Percentiles rank a stretch among this genome's conserved stretches.
Conservation (phyloP, 2,113 vertebrate genomes). For the Polypterus bichir region DNA sequence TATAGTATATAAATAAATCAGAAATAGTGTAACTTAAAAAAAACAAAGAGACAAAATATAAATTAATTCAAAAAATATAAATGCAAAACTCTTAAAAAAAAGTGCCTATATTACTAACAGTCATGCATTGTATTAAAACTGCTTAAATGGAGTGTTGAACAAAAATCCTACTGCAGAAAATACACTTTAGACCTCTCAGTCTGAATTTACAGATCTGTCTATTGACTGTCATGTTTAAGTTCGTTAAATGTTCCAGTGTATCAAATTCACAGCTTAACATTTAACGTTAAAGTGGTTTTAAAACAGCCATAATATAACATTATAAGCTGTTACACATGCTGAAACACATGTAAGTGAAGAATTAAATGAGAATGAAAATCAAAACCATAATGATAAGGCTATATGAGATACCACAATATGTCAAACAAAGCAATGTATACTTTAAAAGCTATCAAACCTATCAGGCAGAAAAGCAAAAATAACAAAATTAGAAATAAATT, state of each 20-base stretch:
- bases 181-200: background rate
- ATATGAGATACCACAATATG: background rate
- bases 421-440: slow-evolving; percentile 10
- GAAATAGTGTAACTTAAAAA: too few relatives aligned
- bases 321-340: background rate
- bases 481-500: slow-evolving; percentile 65
- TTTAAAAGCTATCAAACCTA: slow-evolving; percentile 33
- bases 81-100: background rate
- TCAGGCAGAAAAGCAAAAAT: slow-evolving; percentile 40
- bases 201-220: background rate
- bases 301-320: slow-evolving; percentile 3
- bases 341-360: background rate
- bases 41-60: too few relatives aligned
- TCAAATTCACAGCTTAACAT: slow-evolving; percentile 6
- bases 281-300: slow-evolving; percentile 6
- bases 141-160: too few relatives aligned
- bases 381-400: slow-evolving; percentile 6
- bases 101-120: too few relatives aligned
- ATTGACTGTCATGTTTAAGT: slow-evolving; percentile 3
- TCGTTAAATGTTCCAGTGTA: background rate
- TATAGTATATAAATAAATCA: too few relatives aligned
- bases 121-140: too few relatives aligned
- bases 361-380: background rate
- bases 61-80: too few relatives aligned
- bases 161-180: too few relatives aligned